These are phyloP conservation scores for Pipistrellus pygmaeus DNA, from an alignment of 2,797 vertebrate species.

Conservation along the genomic window DNA sequence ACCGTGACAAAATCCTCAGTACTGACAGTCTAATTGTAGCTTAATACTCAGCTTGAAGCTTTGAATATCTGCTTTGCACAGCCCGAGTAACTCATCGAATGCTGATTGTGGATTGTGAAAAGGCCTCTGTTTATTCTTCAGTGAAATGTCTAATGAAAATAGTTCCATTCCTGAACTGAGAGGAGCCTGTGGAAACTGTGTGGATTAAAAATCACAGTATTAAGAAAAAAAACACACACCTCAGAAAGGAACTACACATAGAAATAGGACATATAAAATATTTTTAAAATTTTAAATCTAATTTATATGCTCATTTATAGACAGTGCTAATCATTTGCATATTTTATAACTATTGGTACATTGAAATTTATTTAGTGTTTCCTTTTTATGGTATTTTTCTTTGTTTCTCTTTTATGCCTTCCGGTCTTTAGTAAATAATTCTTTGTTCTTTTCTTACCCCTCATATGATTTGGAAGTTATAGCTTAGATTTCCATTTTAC, in stretches of 20 bases:
- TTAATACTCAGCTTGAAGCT: neutral
- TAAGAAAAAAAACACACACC: neutral
- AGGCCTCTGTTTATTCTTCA: neutral
- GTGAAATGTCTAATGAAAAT: neutral
- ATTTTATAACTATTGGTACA: neutral
- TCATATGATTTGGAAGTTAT: neutral
- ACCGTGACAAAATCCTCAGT: constrained; percentile 12
- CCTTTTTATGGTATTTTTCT: neutral
- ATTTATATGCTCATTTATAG: neutral
- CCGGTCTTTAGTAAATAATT: neutral
- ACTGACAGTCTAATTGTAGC: neutral
- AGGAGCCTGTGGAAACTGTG: neutral
- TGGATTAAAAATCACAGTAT: neutral
- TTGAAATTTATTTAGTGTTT: neutral
- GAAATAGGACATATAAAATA: neutral
- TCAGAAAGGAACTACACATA: neutral
- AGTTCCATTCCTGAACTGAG: neutral
- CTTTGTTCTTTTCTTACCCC: neutral
- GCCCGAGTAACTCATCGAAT: neutral
- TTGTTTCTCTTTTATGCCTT: neutral
- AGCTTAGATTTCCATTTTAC: neutral
- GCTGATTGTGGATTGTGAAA: neutral
- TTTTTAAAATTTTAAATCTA: neutral
- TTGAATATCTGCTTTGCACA: neutral
- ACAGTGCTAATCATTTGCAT: neutral